Percentiles rank a stretch among this genome's conserved stretches.
These are phyloP conservation scores for Brachyalestes nurse DNA, from an alignment of 2,797 vertebrate species.

Conservation along the genomic window DNA sequence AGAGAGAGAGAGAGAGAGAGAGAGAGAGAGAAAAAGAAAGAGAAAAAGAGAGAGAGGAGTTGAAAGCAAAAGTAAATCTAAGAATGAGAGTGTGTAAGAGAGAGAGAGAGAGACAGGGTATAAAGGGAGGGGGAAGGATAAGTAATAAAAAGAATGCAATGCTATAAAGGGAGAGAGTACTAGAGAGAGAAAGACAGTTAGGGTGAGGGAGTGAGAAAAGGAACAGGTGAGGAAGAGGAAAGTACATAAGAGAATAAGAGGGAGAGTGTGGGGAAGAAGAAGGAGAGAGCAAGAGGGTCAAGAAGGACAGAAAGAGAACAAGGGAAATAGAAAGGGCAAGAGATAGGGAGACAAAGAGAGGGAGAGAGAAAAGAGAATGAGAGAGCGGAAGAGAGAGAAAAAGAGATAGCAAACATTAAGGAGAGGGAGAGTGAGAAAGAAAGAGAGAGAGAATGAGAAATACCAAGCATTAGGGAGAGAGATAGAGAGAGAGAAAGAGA, in stretches of 20 bases:
- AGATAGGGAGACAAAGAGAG: background rate
- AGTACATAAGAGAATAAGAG: background rate
- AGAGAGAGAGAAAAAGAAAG: background rate
- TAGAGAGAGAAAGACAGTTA: background rate
- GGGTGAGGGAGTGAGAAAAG: background rate
- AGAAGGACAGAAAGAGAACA: background rate
- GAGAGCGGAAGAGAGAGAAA: too few species aligned
- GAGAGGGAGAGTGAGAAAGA: background rate
- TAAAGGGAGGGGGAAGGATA: background rate
- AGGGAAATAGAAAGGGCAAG: background rate
- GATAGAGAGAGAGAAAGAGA: background rate
- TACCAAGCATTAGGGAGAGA: too few species aligned
- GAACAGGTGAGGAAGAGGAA: background rate
- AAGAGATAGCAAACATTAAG: background rate
- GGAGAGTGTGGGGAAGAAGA: background rate
- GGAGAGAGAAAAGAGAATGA: background rate
- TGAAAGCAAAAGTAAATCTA: background rate
- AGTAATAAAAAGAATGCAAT: constrained; percentile 8
- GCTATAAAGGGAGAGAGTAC: background rate
- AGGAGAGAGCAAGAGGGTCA: background rate
- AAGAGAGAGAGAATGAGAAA: background rate
- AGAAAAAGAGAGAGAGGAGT: background rate
- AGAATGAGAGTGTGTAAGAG: background rate
- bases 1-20: constrained; percentile 23
- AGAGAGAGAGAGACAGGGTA: background rate